Evolutionary conservation across 2,113 vertebrate species (phyloP).

Genomic region (Gulo gulo): DNA sequence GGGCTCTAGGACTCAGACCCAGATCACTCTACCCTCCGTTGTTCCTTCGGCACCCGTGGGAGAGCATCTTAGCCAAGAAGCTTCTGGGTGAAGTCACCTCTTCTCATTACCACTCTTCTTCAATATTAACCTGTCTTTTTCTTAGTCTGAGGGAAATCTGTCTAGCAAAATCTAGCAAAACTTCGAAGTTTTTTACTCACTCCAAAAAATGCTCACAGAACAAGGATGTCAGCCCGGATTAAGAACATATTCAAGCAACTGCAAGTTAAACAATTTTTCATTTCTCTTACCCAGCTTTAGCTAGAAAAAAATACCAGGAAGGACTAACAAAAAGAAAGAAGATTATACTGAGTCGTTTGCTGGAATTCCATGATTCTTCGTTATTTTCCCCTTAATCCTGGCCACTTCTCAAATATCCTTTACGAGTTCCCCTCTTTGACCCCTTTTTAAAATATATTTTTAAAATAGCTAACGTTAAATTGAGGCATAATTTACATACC

Average conservation of each 20-base stretch:
- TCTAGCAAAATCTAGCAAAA: background rate
- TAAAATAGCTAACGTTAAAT: background rate
- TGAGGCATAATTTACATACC: background rate
- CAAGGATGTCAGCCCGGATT: background rate
- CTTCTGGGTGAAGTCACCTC: background rate
- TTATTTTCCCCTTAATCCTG: background rate
- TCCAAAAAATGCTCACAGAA: background rate
- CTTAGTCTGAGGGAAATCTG: background rate
- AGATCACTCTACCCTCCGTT: background rate
- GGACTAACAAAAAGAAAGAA: background rate
- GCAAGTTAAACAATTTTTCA: background rate
- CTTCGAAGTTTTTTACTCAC: background rate
- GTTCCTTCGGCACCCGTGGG: background rate
- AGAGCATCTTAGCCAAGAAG: background rate
- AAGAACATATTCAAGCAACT: background rate
- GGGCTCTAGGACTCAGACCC: background rate
- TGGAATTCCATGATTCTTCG: background rate
- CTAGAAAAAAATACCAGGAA: background rate
- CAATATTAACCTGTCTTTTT: background rate
- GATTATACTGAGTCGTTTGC: background rate
- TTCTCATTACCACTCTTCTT: background rate
- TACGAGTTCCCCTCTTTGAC: background rate
- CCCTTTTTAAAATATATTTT: background rate
- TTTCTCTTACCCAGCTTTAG: background rate
- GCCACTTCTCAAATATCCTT: background rate